Base-by-base conservation (phyloP, 2,113 vertebrate species). In the Saccopteryx bilineata region DNA sequence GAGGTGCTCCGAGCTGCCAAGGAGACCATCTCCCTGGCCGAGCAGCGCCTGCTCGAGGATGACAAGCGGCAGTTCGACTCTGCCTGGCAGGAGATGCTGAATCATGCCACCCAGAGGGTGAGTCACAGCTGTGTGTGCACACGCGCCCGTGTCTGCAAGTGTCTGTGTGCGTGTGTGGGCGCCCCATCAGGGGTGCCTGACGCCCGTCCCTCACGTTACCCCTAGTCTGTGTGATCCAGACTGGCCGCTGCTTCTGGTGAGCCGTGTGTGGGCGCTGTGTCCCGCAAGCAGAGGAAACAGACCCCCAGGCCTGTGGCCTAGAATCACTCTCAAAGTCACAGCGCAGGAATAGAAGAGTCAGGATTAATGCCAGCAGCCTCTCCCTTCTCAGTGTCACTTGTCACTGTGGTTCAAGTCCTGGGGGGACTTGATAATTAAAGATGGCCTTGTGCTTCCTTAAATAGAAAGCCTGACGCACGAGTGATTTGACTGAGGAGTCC, bases 11-110 rank as follows among this genome's bases (percentile, higher is more conserved):
- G 99, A 0, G 99, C 99, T 0, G 99, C 99, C 7, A 99, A 99
- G 89, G 99, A 99, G 96, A 99, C 99, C 83, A 99, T 99, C 95
- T 99, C 99, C 0, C 98, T 99, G 28, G 99, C 99, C 0, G 99
- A 99, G 97, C 99, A 99, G 98, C 98, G 99, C 97, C 98, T 99
- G 0, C 98, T 99, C 96, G 99, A 99, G 97, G 99, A 99, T 61
- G 99, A 99, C 98, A 99, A 99, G 91, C 98, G 99, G 13, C 99
- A 99, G 98, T 99, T 99, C 75, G 99, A 99, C 97, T 99, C 99
- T 0, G 99, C 99, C 86, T 99, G 99, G 99, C 99, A 99, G 93
- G 99, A 99, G 98, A 99, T 99, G 99, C 99, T 99, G 96, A 99
- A 99, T 96, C 99, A 99, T 1, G 99, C 99, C 63, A 99, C 99